Base-by-base conservation (phyloP, 1,140 invertebrate genomes). In the Rhagoletis pomonella region DNA sequence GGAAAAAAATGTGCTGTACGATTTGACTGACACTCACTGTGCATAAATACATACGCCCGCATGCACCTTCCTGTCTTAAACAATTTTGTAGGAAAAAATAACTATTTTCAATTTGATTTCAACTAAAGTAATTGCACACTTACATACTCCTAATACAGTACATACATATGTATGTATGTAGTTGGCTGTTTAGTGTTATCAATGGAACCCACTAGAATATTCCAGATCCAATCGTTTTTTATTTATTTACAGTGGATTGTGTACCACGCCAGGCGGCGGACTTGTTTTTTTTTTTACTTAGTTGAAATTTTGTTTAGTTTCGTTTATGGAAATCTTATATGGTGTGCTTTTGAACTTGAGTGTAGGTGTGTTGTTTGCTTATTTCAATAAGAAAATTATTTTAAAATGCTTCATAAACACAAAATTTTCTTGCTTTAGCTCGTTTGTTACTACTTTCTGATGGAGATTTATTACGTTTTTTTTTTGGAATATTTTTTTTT, bases 251-350 rank as follows among this genome's bases (percentile, higher is more conserved):
- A 62, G 10, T 4, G 64, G 29, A 19, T 12, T 73, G 67, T 47
- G 10, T 73, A 2, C 50, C 50, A 4, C 67, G 3, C 67, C 42
- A 73, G 44, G 39, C 12, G 17, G 42, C 1, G 42, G 44, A 47
- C 67, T 73, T 17, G 67, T 73, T 73, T 73, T 64, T 62, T 62
- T 10, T 29, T 65, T 69, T 69, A 47, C 17, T 47, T 39, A 73
- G 12, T 44, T 73, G 42, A 73, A 73, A 44, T 44, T 44, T 73
- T 44, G 44, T 42, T 67, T 67, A 10, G 64, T 67, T 47, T 0
- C n/a, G 42, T 17, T 17, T 44, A 39, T 55, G 50, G 50, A 55
- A 55, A 2, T 10, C 17, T 62, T 12, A 62, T 3, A 62, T 62
- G 60, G 3, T 17, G 4, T 62, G 42, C 67, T 73, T 47, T 44